These are phyloP conservation scores for Eidolon helvum DNA, from an alignment of 2,113 vertebrate species.

Conservation along the genomic window DNA sequence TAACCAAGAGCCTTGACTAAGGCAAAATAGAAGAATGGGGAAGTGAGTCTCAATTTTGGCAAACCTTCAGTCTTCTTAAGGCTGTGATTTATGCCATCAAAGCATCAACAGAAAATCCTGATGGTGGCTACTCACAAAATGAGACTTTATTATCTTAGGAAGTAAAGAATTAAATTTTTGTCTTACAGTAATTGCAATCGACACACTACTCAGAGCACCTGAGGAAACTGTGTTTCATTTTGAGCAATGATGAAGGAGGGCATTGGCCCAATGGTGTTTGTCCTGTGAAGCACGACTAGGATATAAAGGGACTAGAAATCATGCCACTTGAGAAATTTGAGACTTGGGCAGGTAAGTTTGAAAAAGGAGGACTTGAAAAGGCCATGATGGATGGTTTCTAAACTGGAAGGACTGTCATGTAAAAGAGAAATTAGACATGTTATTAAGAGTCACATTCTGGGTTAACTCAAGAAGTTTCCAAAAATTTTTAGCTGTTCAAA, in stretches of 20 bases:
- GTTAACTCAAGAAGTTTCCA: background rate
- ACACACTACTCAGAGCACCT: background rate
- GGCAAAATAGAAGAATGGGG: background rate
- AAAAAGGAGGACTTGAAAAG: background rate
- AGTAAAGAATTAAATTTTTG: background rate
- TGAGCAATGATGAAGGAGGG: background rate
- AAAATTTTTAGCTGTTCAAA: background rate
- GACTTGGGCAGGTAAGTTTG: background rate
- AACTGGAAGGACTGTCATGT: background rate
- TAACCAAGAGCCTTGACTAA: background rate
- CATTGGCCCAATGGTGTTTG: background rate
- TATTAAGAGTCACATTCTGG: background rate
- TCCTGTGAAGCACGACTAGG: background rate
- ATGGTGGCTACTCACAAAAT: background rate
- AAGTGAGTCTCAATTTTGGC: background rate
- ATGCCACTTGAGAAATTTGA: background rate
- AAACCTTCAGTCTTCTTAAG: background rate
- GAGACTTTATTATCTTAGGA: background rate
- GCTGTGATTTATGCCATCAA: background rate
- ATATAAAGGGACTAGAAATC: background rate
- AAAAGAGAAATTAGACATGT: background rate
- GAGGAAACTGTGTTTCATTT: background rate
- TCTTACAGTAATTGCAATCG: background rate
- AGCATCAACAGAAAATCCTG: background rate
- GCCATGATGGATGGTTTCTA: background rate